Conservation (phyloP, 2,888 invertebrate genomes). For the Plusia festucae region DNA sequence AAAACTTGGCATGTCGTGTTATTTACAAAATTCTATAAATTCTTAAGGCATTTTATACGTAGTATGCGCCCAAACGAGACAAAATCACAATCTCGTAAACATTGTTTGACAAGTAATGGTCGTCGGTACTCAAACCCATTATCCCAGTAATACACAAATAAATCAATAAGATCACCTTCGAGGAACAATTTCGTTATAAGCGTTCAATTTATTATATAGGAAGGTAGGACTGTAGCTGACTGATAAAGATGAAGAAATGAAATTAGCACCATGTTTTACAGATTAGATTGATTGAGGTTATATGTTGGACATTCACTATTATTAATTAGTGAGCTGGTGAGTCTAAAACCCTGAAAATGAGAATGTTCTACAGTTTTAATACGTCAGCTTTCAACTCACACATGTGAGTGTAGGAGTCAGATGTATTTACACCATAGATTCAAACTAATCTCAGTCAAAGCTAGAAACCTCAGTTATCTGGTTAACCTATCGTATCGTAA, state of each 20-base stretch:
- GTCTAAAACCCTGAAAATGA: constrained; percentile 24
- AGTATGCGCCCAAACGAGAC: constrained; percentile 45
- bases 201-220: constrained; percentile 51
- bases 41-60: constrained; percentile 47
- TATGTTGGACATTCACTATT: constrained; percentile 14
- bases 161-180: constrained; percentile 53
- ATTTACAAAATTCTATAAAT: constrained; percentile 50
- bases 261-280: constrained; percentile 63
- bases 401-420: too few relatives aligned
- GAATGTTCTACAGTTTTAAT: constrained; percentile 14
- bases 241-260: constrained; percentile 52
- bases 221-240: constrained; percentile 44
- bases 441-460: constrained; percentile 33
- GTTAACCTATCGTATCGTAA: constrained; percentile 51
- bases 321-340: constrained; percentile 21
- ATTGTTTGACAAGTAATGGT: constrained; percentile 30
- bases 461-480: constrained; percentile 39
- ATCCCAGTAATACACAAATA: constrained; percentile 47
- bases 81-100: constrained; percentile 17
- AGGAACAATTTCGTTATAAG: constrained; percentile 63
- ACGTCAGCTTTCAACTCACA: not conserved
- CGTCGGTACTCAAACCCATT: constrained; percentile 26
- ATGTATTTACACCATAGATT: not conserved
- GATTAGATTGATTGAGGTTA: constrained; percentile 45
- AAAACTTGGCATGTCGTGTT: constrained; percentile 52